phyloP scores from a whole-genome alignment of 2,113 vertebrate species.

The Ammodytes dubius region DNA sequence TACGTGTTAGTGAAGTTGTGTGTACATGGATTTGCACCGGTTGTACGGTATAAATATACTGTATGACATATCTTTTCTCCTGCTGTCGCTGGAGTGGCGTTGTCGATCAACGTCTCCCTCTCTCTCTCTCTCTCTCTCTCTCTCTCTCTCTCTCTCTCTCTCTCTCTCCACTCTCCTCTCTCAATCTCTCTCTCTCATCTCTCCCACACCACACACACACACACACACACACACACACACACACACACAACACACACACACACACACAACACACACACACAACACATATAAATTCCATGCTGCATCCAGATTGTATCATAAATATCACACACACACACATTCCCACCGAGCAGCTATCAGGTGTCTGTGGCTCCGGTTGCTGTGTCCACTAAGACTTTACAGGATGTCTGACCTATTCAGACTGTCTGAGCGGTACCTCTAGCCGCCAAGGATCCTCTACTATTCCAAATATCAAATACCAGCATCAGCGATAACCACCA shows the following conservation, averaged over 20 bases:
- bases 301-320: constrained; percentile 63
- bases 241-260: not conserved
- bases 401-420: constrained; percentile 75
- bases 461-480: constrained; percentile 77
- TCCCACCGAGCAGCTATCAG: constrained; percentile 56
- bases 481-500: constrained; percentile 59
- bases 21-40: not conserved
- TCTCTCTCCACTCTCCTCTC: no score
- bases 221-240: no score
- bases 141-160: no score
- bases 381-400: constrained; percentile 79
- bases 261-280: constrained; percentile 12
- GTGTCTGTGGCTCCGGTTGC: constrained; percentile 59
- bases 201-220: no score
- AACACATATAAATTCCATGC: constrained; percentile 56
- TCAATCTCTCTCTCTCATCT: no score
- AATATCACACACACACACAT: constrained; percentile 61
- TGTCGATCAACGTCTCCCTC: constrained; percentile 32
- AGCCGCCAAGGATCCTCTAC: constrained; percentile 58
- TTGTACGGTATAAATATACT: constrained; percentile 67
- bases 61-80: constrained; percentile 54
- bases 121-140: no score
- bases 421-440: constrained; percentile 39
- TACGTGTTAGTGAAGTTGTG: no score
- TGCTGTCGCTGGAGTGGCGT: constrained; percentile 56